Percentiles rank a stretch among this genome's conserved stretches.
phyloP scores from a whole-genome alignment of 2,797 vertebrate genomes.

The Protosalanx chinensis region DNA sequence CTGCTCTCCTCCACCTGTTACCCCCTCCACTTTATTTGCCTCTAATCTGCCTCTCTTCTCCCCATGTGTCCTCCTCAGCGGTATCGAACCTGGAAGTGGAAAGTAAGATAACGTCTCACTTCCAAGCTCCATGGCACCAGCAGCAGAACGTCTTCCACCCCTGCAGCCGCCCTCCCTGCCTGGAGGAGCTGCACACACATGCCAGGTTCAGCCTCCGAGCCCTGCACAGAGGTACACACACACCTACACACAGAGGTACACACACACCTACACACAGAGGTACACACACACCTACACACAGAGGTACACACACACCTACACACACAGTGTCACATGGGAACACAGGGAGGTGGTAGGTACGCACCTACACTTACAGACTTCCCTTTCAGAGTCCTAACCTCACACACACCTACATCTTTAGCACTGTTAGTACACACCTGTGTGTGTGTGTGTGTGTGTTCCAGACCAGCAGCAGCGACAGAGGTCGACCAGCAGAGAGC shows the following conservation, averaged over 20 bases:
- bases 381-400: background rate
- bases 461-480: constrained; percentile 86
- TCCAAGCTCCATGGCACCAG: constrained; percentile 91
- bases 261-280: background rate
- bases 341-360: background rate
- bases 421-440: background rate
- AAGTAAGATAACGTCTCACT: constrained; percentile 91
- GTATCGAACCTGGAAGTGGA: constrained; percentile 95
- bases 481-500: constrained; percentile 83
- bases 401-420: background rate
- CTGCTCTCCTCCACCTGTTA: no score
- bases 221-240: constrained; percentile 6
- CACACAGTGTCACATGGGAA: no score
- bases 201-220: background rate
- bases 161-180: constrained; percentile 83
- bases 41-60: background rate
- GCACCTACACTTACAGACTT: background rate
- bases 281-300: background rate
- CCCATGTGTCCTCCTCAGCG: constrained; percentile 66
- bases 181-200: constrained; percentile 82
- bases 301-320: background rate
- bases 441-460: constrained; percentile 26
- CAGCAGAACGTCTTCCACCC: constrained; percentile 92
- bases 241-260: background rate
- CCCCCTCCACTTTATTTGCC: background rate